These are phyloP conservation scores for Drosophila neutralis DNA, from an alignment of 2,888 invertebrate species.

Conservation along the genomic window DNA sequence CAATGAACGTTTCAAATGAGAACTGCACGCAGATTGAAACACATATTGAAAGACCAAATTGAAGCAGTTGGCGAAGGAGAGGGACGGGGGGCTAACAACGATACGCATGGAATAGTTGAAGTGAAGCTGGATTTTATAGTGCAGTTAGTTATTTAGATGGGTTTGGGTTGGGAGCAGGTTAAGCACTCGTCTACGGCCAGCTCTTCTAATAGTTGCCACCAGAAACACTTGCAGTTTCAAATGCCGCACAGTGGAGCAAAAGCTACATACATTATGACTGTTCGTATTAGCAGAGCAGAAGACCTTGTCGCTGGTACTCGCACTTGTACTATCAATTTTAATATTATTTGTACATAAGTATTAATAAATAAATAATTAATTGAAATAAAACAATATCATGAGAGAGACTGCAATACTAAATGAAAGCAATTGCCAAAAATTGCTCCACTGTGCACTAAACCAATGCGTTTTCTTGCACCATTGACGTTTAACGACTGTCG, in stretches of 20 bases:
- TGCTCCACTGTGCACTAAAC: constrained; percentile 46
- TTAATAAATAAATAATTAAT: not conserved
- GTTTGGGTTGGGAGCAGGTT: constrained; percentile 49
- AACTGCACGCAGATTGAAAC: constrained; percentile 23
- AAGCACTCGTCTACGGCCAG: constrained; percentile 42
- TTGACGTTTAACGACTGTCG: constrained; percentile 64
- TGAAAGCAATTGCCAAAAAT: not conserved
- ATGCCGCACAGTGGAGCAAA: constrained; percentile 46
- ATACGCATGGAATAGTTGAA: constrained; percentile 39
- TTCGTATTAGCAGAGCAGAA: not conserved
- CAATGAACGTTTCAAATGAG: constrained; percentile 44
- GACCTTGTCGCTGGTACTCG: no score
- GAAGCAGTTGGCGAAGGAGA: constrained; percentile 35
- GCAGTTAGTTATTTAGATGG: constrained; percentile 49
- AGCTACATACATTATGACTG: not conserved
- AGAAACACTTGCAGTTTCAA: constrained; percentile 70
- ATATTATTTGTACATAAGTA: not conserved
- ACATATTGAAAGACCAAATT: constrained; percentile 47
- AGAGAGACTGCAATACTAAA: not conserved
- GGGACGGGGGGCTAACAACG: constrained; percentile 4
- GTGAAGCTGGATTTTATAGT: constrained; percentile 50
- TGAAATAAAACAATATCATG: not conserved
- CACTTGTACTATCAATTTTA: no score
- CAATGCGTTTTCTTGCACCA: constrained; percentile 68
- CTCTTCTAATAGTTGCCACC: constrained; percentile 55